Evolutionary conservation across 2,113 vertebrate genomes (phyloP).

Genomic region (Chionodraco myersi): DNA sequence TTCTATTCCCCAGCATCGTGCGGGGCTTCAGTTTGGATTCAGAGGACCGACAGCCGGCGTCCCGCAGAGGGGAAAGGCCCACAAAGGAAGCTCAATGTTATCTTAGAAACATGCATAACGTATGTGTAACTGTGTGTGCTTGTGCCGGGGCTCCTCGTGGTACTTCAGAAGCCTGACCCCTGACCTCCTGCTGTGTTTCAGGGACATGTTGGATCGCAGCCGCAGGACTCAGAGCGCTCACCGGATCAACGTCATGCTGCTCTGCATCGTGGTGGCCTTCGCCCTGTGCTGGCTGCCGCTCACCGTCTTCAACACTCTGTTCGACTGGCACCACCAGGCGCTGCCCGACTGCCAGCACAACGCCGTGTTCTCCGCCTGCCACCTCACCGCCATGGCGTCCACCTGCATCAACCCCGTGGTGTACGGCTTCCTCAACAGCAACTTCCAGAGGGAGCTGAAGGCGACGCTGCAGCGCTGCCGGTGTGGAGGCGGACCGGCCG

Average conservation of each 20-base stretch:
- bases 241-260: constrained; percentile 82
- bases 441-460: constrained; percentile 84
- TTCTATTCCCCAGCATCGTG: neutral
- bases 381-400: constrained; percentile 83
- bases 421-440: constrained; percentile 87
- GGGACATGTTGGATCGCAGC: constrained; percentile 80
- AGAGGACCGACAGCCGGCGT: constrained; percentile 23
- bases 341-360: constrained; percentile 83
- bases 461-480: constrained; percentile 79
- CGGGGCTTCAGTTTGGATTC: constrained; percentile 38
- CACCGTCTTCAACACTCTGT: constrained; percentile 84
- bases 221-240: constrained; percentile 72
- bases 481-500: constrained; percentile 64
- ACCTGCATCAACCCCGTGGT: constrained; percentile 85
- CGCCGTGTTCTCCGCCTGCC: constrained; percentile 84
- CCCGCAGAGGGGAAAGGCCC: neutral
- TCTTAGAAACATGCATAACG: no score
- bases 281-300: constrained; percentile 85
- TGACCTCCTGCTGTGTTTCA: constrained; percentile 45
- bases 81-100: no score
- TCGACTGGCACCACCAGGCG: constrained; percentile 84
- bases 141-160: constrained; percentile 22
- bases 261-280: constrained; percentile 81
- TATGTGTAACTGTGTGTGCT: neutral
- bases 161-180: constrained; percentile 40